A percentile compares a stretch with the other conserved stretches of the same genome.
Evolutionary conservation across 1,140 invertebrate species (phyloP).

Genomic region (Anoplolepis gracilipes): DNA sequence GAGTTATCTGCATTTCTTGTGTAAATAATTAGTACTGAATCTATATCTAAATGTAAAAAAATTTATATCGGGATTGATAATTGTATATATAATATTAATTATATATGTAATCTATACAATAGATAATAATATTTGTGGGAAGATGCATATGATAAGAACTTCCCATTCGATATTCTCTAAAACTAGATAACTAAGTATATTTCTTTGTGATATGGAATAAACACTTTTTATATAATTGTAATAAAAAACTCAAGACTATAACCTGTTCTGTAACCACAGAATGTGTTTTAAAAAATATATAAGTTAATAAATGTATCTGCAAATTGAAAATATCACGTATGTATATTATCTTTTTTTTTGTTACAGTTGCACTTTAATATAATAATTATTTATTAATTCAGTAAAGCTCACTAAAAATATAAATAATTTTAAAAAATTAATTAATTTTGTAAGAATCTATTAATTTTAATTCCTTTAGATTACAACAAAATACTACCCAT

Average conservation of each 20-base stretch:
- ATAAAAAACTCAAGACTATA: constrained; percentile 23
- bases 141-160: constrained; percentile 1
- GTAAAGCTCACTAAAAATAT: too few relatives aligned
- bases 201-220: constrained; percentile 66
- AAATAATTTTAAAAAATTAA: too few relatives aligned
- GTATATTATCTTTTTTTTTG: neutral
- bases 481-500: constrained; percentile 81
- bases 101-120: constrained; percentile 13
- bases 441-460: too few relatives aligned
- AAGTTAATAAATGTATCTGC: neutral
- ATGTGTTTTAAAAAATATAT: neutral
- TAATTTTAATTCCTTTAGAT: constrained; percentile 69
- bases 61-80: neutral
- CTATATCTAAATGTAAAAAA: neutral
- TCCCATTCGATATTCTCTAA: constrained; percentile 56
- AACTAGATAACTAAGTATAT: constrained; percentile 62
- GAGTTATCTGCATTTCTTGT: constrained; percentile 78
- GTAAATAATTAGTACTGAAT: constrained; percentile 63
- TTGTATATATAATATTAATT: neutral
- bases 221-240: constrained; percentile 58
- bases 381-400: too few relatives aligned
- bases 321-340: neutral
- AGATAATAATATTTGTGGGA: neutral
- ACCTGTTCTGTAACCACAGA: too few relatives aligned
- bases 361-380: neutral